phyloP scores from a whole-genome alignment of 2,113 vertebrate genomes.

The Ornithorhynchus anatinus region DNA sequence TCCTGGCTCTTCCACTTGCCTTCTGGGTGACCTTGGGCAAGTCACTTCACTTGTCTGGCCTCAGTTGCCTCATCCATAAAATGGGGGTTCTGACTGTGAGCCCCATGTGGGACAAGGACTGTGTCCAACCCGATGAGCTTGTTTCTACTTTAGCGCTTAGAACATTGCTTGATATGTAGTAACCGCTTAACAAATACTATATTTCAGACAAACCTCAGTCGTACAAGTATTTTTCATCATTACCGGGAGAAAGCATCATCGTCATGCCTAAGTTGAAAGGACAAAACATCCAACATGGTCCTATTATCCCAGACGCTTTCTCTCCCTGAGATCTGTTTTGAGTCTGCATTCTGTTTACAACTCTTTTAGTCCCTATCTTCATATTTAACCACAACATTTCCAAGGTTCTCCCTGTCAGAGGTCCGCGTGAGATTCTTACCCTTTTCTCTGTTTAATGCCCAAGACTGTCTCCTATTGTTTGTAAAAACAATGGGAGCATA shows the following conservation, averaged over 20 bases:
- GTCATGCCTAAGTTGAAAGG: neutral
- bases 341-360: neutral
- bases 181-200: no score
- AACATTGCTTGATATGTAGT: no score
- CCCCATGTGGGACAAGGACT: no score
- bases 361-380: no score
- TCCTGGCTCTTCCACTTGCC: no score
- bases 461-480: neutral
- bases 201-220: neutral
- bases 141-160: no score
- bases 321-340: fast-evolving
- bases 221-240: fast-evolving
- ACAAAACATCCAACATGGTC: fast-evolving
- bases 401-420: neutral
- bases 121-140: no score
- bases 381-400: fast-evolving
- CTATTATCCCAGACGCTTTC: fast-evolving
- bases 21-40: no score
- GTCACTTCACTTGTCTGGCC: no score
- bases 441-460: neutral
- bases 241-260: neutral
- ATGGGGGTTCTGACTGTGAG: no score
- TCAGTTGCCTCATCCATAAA: no score
- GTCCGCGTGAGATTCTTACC: neutral
- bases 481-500: neutral